Evolutionary conservation across 2,888 invertebrate genomes (phyloP).

Genomic region (Pseudeuparius sepicola): DNA sequence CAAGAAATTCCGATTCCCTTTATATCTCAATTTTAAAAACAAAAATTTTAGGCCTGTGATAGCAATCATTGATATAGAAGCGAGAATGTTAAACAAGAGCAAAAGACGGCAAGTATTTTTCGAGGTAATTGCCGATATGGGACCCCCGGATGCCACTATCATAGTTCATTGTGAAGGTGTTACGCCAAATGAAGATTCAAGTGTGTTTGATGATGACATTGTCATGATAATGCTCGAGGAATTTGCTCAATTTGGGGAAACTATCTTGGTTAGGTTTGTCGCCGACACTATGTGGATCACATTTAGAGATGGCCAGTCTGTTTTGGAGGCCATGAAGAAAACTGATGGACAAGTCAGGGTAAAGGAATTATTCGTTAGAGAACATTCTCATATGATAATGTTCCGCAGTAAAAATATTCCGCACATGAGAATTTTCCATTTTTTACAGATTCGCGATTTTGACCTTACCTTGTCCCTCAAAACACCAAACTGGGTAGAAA

Average conservation of each 20-base stretch:
- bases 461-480: slow-evolving; percentile 64
- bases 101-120: slow-evolving; percentile 73
- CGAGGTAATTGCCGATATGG: slow-evolving; percentile 69
- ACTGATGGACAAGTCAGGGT: slow-evolving; percentile 27
- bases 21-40: no score
- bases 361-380: no score
- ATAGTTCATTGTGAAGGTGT: slow-evolving; percentile 48
- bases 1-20: no score
- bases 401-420: no score
- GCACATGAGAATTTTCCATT: no score
- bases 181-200: slow-evolving; percentile 41
- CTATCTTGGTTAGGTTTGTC: slow-evolving; percentile 83
- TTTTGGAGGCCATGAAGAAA: slow-evolving; percentile 54
- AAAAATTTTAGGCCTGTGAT: slow-evolving; percentile 95
- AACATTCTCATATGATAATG: no score
- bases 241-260: slow-evolving; percentile 77
- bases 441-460: slow-evolving; percentile 53
- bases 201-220: slow-evolving; percentile 69
- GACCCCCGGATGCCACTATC: slow-evolving; percentile 92
- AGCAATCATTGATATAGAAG: slow-evolving; percentile 81
- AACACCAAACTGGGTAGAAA: slow-evolving; percentile 75
- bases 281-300: slow-evolving; percentile 86
- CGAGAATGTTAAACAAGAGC: slow-evolving; percentile 66
- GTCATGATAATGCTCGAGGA: slow-evolving; percentile 72
- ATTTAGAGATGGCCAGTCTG: slow-evolving; percentile 82